Evolutionary conservation across 2,888 invertebrate genomes (phyloP).

Genomic region (Limnephilus auricula): DNA sequence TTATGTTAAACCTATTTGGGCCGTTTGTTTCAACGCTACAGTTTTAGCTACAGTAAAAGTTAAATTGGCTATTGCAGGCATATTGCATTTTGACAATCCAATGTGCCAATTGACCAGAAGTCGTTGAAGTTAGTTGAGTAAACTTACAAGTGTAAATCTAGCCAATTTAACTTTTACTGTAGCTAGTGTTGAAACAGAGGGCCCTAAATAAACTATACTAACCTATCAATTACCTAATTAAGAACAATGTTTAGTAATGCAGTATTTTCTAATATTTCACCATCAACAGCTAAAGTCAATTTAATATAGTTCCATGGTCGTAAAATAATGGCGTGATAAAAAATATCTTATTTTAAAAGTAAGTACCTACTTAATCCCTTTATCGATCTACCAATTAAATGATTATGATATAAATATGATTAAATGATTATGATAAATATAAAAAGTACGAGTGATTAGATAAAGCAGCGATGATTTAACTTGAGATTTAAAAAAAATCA

Average conservation of each 20-base stretch:
- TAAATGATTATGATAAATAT: background rate
- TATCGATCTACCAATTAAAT: background rate
- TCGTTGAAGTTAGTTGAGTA: too few species aligned
- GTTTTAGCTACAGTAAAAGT: too few species aligned
- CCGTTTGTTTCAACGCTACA: too few species aligned
- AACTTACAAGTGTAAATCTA: too few species aligned
- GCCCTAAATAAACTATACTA: too few species aligned
- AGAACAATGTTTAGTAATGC: background rate
- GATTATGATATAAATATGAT: background rate
- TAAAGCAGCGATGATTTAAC: background rate
- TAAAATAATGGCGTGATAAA: background rate
- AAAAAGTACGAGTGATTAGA: background rate
- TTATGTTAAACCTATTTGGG: background rate
- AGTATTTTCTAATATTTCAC: background rate
- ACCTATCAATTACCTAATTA: too few species aligned
- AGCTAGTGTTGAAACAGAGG: too few species aligned
- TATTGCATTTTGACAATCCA: too few species aligned
- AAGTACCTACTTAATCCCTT: background rate
- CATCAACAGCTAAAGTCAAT: background rate
- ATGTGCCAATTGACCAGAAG: too few species aligned
- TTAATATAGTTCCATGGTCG: too few species aligned
- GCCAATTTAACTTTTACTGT: too few species aligned
- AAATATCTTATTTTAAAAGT: background rate
- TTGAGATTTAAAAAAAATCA: background rate
- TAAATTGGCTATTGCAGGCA: too few species aligned